Evolutionary conservation across 2,888 invertebrate genomes (phyloP).

Genomic region (Caenorhabditis uteleia): DNA sequence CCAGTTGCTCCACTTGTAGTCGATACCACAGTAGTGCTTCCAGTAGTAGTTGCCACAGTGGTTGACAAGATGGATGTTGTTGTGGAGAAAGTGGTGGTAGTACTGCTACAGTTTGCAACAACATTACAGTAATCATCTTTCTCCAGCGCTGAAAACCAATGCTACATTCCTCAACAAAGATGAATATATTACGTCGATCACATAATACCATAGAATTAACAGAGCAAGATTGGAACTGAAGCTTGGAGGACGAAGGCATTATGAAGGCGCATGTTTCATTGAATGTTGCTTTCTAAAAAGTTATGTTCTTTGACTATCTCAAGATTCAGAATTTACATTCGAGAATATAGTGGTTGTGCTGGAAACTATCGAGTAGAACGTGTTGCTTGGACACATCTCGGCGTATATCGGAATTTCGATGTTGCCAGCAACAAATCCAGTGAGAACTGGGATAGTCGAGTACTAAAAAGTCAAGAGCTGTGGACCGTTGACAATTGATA

Average conservation of each 20-base stretch:
- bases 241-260: slow-evolving; percentile 24
- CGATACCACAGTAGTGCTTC: slow-evolving; percentile 7
- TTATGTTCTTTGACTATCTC: too few relatives aligned
- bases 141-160: slow-evolving; percentile 48
- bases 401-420: slow-evolving; percentile 37
- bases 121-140: slow-evolving; percentile 51
- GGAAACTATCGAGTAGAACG: slow-evolving; percentile 31
- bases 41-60: slow-evolving; percentile 3
- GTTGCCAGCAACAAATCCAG: slow-evolving; percentile 56
- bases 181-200: slow-evolving; percentile 48
- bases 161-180: not conserved
- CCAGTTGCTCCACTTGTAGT: not conserved
- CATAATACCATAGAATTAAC: slow-evolving; percentile 47
- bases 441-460: slow-evolving; percentile 48
- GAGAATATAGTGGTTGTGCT: slow-evolving; percentile 4
- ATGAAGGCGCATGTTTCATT: slow-evolving; percentile 44
- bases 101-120: slow-evolving; percentile 45
- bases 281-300: slow-evolving; percentile 17
- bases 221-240: slow-evolving; percentile 46
- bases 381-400: slow-evolving; percentile 53
- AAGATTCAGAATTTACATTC: slow-evolving; percentile 14
- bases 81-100: slow-evolving; percentile 15
- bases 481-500: not conserved
- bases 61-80: slow-evolving; percentile 11
- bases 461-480: slow-evolving; percentile 5